Conservation (phyloP, 1,140 invertebrate species). For the Drosophila nasuta region DNA sequence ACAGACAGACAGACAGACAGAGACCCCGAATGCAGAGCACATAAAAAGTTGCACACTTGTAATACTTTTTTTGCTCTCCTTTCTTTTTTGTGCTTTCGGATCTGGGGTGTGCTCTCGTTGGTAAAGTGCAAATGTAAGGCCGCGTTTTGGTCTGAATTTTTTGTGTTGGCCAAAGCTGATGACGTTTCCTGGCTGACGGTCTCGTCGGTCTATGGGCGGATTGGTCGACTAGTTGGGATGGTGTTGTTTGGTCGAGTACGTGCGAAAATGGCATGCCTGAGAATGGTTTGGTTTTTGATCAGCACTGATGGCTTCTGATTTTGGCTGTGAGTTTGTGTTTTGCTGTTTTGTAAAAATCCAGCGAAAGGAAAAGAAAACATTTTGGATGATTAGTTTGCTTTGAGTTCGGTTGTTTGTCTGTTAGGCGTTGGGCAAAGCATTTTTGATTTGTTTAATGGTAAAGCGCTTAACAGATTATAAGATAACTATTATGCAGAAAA, state of each 20-base stretch:
- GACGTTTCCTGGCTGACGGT: conserved; percentile 26
- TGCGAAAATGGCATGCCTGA: conserved; percentile 40
- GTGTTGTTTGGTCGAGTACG: conserved; percentile 24
- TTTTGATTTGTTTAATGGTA: conserved; percentile 47
- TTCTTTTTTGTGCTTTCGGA: conserved; percentile 4
- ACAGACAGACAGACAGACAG: no score
- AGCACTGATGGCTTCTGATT: conserved; percentile 53
- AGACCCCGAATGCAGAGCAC: conserved; percentile 16
- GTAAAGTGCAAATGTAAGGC: conserved; percentile 31
- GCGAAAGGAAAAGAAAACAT: conserved; percentile 12
- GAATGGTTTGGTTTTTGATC: conserved; percentile 33
- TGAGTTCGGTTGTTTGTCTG: conserved; percentile 7
- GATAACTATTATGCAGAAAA: conserved; percentile 40
- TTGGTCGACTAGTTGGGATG: conserved; percentile 8
- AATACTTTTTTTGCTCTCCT: conserved; percentile 29
- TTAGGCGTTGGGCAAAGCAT: conserved; percentile 12
- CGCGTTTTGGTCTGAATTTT: conserved; percentile 31
- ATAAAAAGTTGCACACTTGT: conserved; percentile 58
- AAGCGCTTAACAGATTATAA: conserved; percentile 48
- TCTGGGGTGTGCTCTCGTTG: neutral
- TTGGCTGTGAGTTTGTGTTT: conserved; percentile 20
- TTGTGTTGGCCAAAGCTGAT: conserved; percentile 13
- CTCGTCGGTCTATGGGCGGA: conserved; percentile 8
- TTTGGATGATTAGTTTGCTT: conserved; percentile 50
- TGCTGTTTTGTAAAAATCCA: conserved; percentile 11